Conservation (phyloP, 1,140 invertebrate species). For the Heliothis subflexa region DNA sequence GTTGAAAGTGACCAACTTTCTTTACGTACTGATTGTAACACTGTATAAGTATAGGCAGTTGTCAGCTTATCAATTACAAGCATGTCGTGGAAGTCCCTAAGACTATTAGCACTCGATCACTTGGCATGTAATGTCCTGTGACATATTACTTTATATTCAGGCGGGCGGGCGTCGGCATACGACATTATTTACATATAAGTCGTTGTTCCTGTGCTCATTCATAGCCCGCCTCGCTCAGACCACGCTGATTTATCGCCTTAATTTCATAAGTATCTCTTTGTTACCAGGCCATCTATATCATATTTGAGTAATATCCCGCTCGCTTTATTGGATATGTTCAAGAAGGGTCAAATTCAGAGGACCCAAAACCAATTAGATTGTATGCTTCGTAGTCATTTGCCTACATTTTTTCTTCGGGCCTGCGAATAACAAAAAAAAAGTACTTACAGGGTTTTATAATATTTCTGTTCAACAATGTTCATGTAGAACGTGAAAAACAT, state of each 20-base stretch:
- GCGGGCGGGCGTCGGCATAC: conserved; percentile 63
- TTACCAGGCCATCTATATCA: conserved; percentile 77
- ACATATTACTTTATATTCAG: conserved; percentile 76
- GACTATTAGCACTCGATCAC: conserved; percentile 62
- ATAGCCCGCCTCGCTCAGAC: conserved; percentile 63
- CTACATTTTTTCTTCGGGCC: conserved; percentile 29
- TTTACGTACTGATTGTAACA: neutral
- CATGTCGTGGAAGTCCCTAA: conserved; percentile 41
- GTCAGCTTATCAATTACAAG: conserved; percentile 51
- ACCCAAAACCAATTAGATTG: conserved; percentile 47
- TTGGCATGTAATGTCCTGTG: conserved; percentile 60
- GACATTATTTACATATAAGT: conserved; percentile 83
- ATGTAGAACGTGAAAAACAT: neutral
- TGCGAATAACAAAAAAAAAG: neutral
- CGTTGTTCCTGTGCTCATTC: conserved; percentile 80
- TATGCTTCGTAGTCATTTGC: conserved; percentile 36
- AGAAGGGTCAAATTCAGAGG: conserved; percentile 48
- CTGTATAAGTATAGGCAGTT: neutral
- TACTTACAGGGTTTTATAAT: neutral
- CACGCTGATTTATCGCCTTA: conserved; percentile 82
- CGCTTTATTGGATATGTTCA: conserved; percentile 60
- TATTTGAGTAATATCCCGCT: conserved; percentile 67
- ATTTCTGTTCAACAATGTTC: neutral
- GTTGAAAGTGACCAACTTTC: conserved; percentile 15
- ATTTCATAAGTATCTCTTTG: conserved; percentile 85